Conservation (phyloP, 2,113 vertebrate species). For the Noctilio leporinus region DNA sequence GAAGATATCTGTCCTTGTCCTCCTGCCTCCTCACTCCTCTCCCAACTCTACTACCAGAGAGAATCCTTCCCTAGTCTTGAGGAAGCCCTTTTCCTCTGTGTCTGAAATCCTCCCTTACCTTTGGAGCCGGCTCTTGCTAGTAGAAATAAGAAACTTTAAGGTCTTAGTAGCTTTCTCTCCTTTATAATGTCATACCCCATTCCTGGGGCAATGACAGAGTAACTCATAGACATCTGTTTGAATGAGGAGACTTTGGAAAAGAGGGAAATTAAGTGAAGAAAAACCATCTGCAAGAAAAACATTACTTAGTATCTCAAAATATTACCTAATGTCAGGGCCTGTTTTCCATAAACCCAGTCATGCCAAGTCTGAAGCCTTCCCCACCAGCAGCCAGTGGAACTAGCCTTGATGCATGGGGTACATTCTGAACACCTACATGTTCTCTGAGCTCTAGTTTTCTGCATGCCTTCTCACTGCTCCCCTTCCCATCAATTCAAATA, state of each 20-base stretch:
- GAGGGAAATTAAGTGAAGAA: not conserved
- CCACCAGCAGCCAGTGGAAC: not conserved
- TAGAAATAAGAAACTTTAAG: not conserved
- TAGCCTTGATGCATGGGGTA: accelerated
- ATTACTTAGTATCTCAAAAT: not conserved
- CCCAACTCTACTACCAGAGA: not conserved
- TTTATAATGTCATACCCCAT: not conserved
- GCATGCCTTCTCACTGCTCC: not conserved
- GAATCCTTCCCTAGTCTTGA: not conserved
- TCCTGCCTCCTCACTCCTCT: not conserved
- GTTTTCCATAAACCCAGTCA: not conserved
- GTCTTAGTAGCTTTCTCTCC: not conserved
- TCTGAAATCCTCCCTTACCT: not conserved
- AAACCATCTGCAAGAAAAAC: not conserved
- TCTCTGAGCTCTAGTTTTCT: not conserved
- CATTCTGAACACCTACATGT: not conserved
- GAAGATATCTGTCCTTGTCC: not conserved
- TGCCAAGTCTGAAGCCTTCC: not conserved
- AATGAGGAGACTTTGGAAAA: not conserved
- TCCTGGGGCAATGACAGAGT: too few relatives aligned
- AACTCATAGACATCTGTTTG: not conserved
- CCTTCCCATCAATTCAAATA: not conserved
- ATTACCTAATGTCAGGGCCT: not conserved
- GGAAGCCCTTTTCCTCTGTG: not conserved
- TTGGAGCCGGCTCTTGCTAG: not conserved